Base-by-base conservation (phyloP, 2,888 invertebrate genomes). In the Andrena flavipes region DNA sequence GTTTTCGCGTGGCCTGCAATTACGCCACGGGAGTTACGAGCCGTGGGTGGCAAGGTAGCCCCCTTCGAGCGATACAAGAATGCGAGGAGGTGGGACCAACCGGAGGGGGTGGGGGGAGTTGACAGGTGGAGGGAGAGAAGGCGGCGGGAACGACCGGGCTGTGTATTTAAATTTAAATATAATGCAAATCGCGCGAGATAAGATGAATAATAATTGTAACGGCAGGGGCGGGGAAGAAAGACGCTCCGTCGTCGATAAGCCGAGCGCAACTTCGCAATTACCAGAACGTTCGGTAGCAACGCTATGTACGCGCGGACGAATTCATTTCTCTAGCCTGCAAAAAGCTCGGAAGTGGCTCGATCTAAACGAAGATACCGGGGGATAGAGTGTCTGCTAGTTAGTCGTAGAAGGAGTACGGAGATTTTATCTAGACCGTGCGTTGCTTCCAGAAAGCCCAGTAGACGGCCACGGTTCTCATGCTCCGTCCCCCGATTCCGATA, bases 131-230 rank as follows among this genome's bases (percentile, higher is more conserved):
- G 83, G 64, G 60, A 56, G 56, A 30, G 64, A 73, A 48, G 56
- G 35, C 62, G 74, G 82, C 77, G 68, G 70, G 75, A 83, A 82
- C 81, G 80, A 64, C 56, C 75, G 67, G 59, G 77, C 88, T 85
- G 74, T 86, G 86, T 88, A 87, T 91, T 91, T 90, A 90, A 92
- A 92, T 92, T 92, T 91, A 90, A 92, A 92, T 92, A 91, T 90
- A 91, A 92, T 92, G 92, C 91, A 92, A 93, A 92, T 91, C 91
- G 87, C 84, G 87, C 85, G 76, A 91, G 92, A 93, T 92, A 92
- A 92, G 91, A 91, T 90, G 91, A 93, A 93, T 92, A 93, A 92
- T 92, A 91, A 92, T 92, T 87, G 88, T 87, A 85, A 88, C 88
- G 85, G 77, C 82, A 68, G 49, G 49, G 80, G 65, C 70, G 84